Conservation (phyloP, 1,140 invertebrate species). For the Sitobion miscanthi region DNA sequence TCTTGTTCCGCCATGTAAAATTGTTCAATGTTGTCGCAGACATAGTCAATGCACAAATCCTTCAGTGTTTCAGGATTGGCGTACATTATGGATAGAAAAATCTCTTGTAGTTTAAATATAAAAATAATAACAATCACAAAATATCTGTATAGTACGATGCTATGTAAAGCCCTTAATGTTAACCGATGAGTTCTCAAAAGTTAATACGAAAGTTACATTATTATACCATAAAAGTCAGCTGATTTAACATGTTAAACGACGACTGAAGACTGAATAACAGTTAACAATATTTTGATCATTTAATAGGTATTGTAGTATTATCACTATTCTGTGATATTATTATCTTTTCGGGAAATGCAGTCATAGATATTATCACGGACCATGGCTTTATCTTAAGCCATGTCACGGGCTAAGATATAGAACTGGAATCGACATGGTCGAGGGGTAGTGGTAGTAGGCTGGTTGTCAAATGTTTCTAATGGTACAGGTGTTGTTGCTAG, state of each 20-base stretch:
- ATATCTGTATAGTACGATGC: background rate
- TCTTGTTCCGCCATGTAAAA: conserved; percentile 65
- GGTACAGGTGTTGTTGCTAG: too few relatives aligned
- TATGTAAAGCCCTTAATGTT: background rate
- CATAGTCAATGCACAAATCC: conserved; percentile 73
- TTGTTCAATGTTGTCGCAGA: conserved; percentile 72
- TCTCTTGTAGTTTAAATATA: background rate
- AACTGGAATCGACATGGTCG: too few relatives aligned
- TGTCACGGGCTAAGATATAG: too few relatives aligned
- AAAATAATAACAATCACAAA: background rate
- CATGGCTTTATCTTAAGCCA: too few relatives aligned
- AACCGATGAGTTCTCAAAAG: background rate
- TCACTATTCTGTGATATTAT: background rate
- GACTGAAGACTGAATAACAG: background rate
- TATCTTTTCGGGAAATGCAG: background rate
- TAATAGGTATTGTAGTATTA: background rate
- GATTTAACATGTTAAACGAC: background rate
- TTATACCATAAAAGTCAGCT: conserved; percentile 32
- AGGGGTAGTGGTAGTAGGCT: too few relatives aligned
- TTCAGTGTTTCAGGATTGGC: conserved; percentile 71
- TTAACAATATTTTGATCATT: conserved; percentile 24
- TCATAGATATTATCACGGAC: too few relatives aligned
- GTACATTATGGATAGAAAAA: conserved; percentile 66
- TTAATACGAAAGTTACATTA: conserved; percentile 37
- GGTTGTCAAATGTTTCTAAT: too few relatives aligned